Conservation (phyloP, 30 jellyfish, hydroid and myxozoan genomes). For the Phacellophora camtschatica region DNA sequence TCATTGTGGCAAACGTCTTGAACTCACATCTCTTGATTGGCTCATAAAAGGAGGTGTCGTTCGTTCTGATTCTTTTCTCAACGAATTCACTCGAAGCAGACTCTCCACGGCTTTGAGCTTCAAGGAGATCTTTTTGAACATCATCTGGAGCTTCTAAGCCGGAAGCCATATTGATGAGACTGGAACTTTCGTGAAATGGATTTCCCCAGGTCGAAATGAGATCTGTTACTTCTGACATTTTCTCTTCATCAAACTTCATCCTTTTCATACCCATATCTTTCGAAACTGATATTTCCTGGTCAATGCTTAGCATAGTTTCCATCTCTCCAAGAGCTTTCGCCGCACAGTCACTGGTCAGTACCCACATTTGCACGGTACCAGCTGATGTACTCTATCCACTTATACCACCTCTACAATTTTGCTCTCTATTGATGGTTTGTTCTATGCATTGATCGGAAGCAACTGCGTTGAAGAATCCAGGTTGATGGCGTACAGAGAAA, state of each 20-base stretch:
- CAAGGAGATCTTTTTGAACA: conserved; percentile 29
- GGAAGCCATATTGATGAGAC: conserved; percentile 23
- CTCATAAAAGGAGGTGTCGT: conserved; percentile 6
- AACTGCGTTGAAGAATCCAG: conserved; percentile 25
- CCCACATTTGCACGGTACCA: conserved; percentile 58
- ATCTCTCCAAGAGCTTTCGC: conserved; percentile 37
- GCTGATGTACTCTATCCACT: conserved; percentile 53
- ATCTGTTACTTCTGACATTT: neutral
- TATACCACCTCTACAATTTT: conserved; percentile 56
- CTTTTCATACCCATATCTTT: conserved; percentile 44
- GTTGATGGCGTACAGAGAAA: conserved; percentile 10
- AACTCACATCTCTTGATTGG: conserved; percentile 27
- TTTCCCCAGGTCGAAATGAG: conserved; percentile 47
- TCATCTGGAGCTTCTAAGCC: conserved; percentile 53
- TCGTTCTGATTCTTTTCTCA: conserved; percentile 14
- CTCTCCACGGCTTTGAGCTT: conserved; percentile 23
- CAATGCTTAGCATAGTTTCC: conserved; percentile 19
- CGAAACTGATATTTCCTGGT: conserved; percentile 21
- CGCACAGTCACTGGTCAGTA: conserved; percentile 52
- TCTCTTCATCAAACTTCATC: conserved; percentile 33
- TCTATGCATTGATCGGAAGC: conserved; percentile 58
- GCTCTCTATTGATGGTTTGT: conserved; percentile 53
- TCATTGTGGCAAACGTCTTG: conserved; percentile 36
- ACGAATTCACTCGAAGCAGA: conserved; percentile 6
- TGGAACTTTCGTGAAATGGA: conserved; percentile 28